Evolutionary conservation across 2,797 vertebrate species (phyloP), one percentile per base, ranked within the genome.

Genomic region (Fistularia tabacaria): DNA sequence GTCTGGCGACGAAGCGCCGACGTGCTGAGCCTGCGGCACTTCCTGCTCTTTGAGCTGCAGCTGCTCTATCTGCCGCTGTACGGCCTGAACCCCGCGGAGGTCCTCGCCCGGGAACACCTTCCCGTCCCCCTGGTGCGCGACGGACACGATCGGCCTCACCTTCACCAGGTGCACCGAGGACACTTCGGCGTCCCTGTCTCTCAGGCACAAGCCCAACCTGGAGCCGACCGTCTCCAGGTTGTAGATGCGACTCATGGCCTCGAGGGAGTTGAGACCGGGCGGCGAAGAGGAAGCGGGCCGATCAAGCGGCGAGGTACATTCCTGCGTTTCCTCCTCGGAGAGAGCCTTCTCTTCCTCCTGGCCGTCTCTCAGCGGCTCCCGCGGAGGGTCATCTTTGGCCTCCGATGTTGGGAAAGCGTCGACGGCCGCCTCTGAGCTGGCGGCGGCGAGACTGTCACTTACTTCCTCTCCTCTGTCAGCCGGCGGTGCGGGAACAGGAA

Each of bases 171-270:
- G 85, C 49, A 85, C 82, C 0, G 85, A 53, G 0, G 77, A 54
- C 10, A 80, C 54, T 7, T 90, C 87, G 3, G 67, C 70, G 14
- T 77, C 59, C 56, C 80, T 87, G 6, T 91, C 85, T 15, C 74
- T 76, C 13, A 88, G 38, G 60, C 84, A 88, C 52, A 90, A 72
- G 8, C 78, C 83, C 0, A 83, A 79, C 49, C 90, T 86, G 0
- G 89, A 84, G 36, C 84, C 77, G 1, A 86, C 86, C 0, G 80
- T 62, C 48, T 90, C 89, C 62, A 91, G 51, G 66, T 89, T 88
- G 73, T 92, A 92, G 48, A 91, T 88, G 51, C 89, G 81, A 15
- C 90, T 92, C 92, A 93, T 92, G 63, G 76, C 73, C 83, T 76
- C 59, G 0, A 84, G 73, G 6, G 85, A 83, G 74, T 66, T 79